These are phyloP conservation scores for Euleptes europaea DNA, from an alignment of 2,113 vertebrate species.

Conservation along the genomic window DNA sequence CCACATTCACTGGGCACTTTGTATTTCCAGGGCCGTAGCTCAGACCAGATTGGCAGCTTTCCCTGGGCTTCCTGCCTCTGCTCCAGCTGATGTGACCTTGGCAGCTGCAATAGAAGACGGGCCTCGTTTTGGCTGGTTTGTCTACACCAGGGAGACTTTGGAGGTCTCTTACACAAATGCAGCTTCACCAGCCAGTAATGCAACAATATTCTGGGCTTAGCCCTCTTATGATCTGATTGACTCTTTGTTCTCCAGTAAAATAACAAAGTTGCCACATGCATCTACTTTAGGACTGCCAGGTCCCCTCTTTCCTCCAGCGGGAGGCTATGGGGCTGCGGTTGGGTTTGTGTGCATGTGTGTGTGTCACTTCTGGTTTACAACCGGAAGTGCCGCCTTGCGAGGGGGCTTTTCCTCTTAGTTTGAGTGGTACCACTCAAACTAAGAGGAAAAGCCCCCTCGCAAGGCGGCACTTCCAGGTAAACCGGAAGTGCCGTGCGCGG, in stretches of 20 bases:
- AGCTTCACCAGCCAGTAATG: slow-evolving; percentile 3
- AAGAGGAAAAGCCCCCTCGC: too few species aligned
- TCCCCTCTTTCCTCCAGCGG: too few species aligned
- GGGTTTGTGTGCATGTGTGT: too few species aligned
- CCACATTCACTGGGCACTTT: background rate
- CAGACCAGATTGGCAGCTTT: background rate
- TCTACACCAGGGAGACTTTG: slow-evolving; percentile 37
- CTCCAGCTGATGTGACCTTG: slow-evolving; percentile 62
- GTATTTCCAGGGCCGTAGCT: slow-evolving; percentile 15
- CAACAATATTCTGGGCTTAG: background rate
- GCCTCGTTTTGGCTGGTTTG: slow-evolving; percentile 57
- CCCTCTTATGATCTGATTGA: background rate
- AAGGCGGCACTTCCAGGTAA: too few species aligned
- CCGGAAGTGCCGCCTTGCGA: too few species aligned
- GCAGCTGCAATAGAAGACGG: slow-evolving; percentile 51
- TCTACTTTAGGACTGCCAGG: too few species aligned
- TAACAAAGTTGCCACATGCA: background rate
- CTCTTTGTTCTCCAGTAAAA: background rate
- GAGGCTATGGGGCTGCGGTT: too few species aligned
- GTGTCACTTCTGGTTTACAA: too few species aligned
- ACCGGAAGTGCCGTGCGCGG: too few species aligned
- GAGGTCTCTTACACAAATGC: slow-evolving; percentile 24
- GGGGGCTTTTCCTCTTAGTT: too few species aligned
- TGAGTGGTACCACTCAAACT: too few species aligned
- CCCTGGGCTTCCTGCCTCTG: slow-evolving; percentile 24